A percentile compares a stretch with the other conserved stretches of the same genome.
Conservation (phyloP, 2,888 invertebrate species). For the Ophion obscuratus region DNA sequence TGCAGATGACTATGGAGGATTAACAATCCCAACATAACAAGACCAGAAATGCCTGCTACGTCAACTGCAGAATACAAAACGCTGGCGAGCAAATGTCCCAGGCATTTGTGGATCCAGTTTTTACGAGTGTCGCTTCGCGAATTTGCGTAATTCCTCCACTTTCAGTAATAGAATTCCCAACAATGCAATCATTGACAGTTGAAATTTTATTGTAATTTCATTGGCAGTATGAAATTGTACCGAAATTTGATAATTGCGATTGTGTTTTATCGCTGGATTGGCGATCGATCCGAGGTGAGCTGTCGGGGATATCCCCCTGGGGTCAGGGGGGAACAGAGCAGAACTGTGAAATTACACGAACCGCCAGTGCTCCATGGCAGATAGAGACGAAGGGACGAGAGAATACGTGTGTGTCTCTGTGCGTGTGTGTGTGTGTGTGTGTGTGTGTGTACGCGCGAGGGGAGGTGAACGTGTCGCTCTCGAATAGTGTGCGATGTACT, state of each 20-base stretch:
- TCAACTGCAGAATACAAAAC: background rate
- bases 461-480: constrained; percentile 47
- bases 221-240: background rate
- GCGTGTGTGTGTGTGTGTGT: constrained; percentile 30
- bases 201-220: background rate
- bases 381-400: constrained; percentile 23
- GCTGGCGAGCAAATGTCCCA: background rate
- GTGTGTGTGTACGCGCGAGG: constrained; percentile 24
- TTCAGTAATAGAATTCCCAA: background rate
- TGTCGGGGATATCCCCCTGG: constrained; percentile 17
- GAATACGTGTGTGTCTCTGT: constrained; percentile 11
- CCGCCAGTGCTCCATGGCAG: constrained; percentile 38
- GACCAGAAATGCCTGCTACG: background rate
- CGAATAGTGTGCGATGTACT: constrained; percentile 30
- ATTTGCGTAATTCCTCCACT: background rate
- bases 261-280: constrained; percentile 19
- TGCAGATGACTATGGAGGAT: background rate
- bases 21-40: background rate
- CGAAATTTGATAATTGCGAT: constrained; percentile 57
- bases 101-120: background rate
- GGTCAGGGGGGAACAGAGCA: constrained; percentile 56
- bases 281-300: constrained; percentile 36
- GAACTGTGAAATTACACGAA: constrained; percentile 63
- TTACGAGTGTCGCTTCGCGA: background rate
- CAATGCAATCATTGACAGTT: background rate